These are phyloP conservation scores for Thunnus albacares DNA, from an alignment of 2,797 vertebrate genomes.

Conservation along the genomic window DNA sequence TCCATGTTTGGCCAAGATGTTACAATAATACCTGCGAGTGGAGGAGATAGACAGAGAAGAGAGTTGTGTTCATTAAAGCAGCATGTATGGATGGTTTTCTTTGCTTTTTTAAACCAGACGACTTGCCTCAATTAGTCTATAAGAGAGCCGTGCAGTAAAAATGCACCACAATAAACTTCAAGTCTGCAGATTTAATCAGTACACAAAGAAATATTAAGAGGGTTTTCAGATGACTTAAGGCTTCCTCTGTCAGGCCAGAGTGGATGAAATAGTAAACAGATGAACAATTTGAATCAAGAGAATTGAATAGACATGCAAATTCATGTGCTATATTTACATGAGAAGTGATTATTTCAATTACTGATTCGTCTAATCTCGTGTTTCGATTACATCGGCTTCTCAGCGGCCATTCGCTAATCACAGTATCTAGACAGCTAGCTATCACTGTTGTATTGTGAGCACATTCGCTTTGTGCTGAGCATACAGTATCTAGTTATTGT, in stretches of 20 bases:
- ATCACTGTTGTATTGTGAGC: background rate
- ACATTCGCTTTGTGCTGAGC: background rate
- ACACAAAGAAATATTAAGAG: conserved; percentile 30
- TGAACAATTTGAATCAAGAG: conserved; percentile 31
- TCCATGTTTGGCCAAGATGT: conserved; percentile 90
- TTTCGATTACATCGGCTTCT: background rate
- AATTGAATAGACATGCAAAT: conserved; percentile 33
- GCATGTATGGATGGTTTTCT: conserved; percentile 39
- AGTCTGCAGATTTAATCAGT: conserved; percentile 41
- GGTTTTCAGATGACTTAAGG: conserved; percentile 42
- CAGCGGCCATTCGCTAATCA: background rate
- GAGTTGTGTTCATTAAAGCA: conserved; percentile 17
- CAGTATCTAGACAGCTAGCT: background rate
- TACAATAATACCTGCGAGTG: conserved; percentile 82
- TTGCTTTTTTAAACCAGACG: conserved; percentile 37
- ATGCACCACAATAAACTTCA: conserved; percentile 14
- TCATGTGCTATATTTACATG: background rate
- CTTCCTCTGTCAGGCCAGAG: conserved; percentile 26
- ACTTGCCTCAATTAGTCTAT: conserved; percentile 26
- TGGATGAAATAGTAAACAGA: conserved; percentile 28
- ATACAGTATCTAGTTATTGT: background rate
- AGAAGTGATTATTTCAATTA: conserved; percentile 9
- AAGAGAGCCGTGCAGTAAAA: background rate
- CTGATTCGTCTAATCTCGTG: background rate
- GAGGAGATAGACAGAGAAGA: background rate